Percentiles rank a stretch among this genome's conserved stretches.
Conservation (phyloP, 2,888 invertebrate species). For the Calliphora vomitoria region DNA sequence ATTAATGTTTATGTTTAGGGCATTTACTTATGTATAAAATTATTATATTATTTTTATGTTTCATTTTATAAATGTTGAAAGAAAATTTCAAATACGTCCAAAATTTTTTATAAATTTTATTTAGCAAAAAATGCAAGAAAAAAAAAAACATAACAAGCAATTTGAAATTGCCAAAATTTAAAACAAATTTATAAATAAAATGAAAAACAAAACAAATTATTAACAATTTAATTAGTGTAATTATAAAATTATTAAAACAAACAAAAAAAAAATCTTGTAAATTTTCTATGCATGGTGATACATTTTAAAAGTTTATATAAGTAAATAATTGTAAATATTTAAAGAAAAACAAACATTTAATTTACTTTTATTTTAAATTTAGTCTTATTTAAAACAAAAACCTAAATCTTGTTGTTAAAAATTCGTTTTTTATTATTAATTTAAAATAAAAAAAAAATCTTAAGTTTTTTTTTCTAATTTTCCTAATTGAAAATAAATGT, state of each 20-base stretch:
- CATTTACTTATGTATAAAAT: not conserved
- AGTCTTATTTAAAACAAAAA: conserved; percentile 30
- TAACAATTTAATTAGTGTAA: conserved; percentile 49
- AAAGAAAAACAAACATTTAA: conserved; percentile 2
- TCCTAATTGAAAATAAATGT: not conserved
- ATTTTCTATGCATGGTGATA: conserved; percentile 66
- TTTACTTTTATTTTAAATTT: conserved; percentile 28
- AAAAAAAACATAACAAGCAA: conserved; percentile 37
- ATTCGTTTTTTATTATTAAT: conserved; percentile 46
- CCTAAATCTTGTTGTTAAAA: conserved; percentile 41
- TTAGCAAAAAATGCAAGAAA: conserved; percentile 24
- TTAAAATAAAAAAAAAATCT: not conserved
- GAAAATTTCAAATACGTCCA: conserved; percentile 53
- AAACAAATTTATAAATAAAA: conserved; percentile 31
- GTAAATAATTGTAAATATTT: conserved; percentile 61
- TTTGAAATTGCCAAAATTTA: conserved; percentile 65
- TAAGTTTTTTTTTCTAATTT: not conserved
- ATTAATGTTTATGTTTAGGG: too few species aligned
- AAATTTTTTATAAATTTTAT: conserved; percentile 44
- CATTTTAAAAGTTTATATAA: conserved; percentile 42
- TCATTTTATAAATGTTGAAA: not conserved
- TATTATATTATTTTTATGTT: not conserved
- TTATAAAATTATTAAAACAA: conserved; percentile 22
- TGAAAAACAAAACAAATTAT: conserved; percentile 1
- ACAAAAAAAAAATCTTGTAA: conserved; percentile 44